Evolutionary conservation across 2,888 invertebrate genomes (phyloP).

Genomic region (Amiota communis): DNA sequence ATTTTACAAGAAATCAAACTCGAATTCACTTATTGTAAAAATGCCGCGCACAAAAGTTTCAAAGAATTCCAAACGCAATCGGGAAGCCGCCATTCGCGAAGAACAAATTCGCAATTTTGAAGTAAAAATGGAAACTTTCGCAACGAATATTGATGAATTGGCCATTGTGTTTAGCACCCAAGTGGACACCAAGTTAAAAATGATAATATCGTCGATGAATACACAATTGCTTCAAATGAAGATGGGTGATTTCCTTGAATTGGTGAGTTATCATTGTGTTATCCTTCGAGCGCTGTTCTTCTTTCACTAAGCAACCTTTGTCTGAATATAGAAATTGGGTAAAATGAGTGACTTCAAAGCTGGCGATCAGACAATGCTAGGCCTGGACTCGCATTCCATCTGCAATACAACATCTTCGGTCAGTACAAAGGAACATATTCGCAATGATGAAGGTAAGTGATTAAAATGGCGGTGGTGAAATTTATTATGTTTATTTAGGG

Average conservation of each 20-base stretch:
- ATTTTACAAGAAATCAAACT: not conserved
- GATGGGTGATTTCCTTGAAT: conserved; percentile 60
- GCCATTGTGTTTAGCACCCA: conserved; percentile 44
- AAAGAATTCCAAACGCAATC: conserved; percentile 70
- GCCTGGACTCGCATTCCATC: conserved; percentile 46
- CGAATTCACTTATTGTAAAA: conserved; percentile 20
- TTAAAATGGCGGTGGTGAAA: not conserved
- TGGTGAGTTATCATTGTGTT: conserved; percentile 48
- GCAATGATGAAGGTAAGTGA: conserved; percentile 59
- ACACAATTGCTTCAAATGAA: conserved; percentile 62
- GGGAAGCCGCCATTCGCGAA: conserved; percentile 70
- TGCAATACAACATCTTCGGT: conserved; percentile 40
- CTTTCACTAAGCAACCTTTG: not conserved
- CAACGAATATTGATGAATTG: conserved; percentile 56
- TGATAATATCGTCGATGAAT: conserved; percentile 49
- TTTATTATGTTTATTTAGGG: not conserved
- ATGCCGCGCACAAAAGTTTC: conserved; percentile 73
- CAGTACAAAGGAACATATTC: conserved; percentile 39
- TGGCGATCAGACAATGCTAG: conserved; percentile 52
- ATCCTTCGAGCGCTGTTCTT: too few relatives aligned
- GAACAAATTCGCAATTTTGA: conserved; percentile 68
- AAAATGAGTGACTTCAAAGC: conserved; percentile 55
- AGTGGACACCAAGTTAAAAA: conserved; percentile 49
- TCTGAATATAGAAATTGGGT: conserved; percentile 36
- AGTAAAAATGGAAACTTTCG: conserved; percentile 58